Percentiles rank a stretch among this genome's conserved stretches.
Evolutionary conservation across 2,888 invertebrate species (phyloP).

Genomic region (Steinernema hermaphroditum): DNA sequence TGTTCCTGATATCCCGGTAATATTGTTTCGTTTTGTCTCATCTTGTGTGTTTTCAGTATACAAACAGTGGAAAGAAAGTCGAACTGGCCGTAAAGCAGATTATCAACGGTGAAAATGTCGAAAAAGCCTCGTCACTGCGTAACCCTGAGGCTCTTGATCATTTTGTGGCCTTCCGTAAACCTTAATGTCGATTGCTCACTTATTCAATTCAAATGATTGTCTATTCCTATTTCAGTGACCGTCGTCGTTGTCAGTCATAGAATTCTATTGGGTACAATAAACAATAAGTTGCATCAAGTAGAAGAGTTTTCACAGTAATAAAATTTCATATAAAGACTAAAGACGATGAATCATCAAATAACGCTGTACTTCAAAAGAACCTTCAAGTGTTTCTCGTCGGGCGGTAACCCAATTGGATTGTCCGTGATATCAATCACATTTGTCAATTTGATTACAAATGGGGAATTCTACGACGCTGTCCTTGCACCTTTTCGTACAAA

Average conservation of each 20-base stretch:
- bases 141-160: slow-evolving; percentile 68
- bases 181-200: not conserved
- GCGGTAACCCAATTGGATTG: slow-evolving; percentile 7
- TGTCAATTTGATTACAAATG: not conserved
- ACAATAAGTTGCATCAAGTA: too few relatives aligned
- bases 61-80: slow-evolving; percentile 72
- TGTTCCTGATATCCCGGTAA: slow-evolving; percentile 70
- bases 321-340: too few relatives aligned
- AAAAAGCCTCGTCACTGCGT: slow-evolving; percentile 69
- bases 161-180: not conserved
- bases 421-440: slow-evolving; percentile 26
- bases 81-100: slow-evolving; percentile 72
- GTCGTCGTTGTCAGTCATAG: too few relatives aligned
- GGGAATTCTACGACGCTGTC: not conserved
- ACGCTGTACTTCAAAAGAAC: not conserved
- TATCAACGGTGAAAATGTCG: slow-evolving; percentile 69
- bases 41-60: slow-evolving; percentile 69
- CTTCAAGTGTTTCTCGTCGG: not conserved
- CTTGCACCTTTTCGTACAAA: not conserved
- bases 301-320: too few relatives aligned
- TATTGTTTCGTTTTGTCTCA: not conserved
- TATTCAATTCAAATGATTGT: not conserved
- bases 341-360: too few relatives aligned
- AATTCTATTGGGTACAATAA: too few relatives aligned
- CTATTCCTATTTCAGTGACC: not conserved